These are phyloP conservation scores for Dicyrtoma fusca DNA, from an alignment of 2,888 invertebrate genomes.

Conservation along the genomic window DNA sequence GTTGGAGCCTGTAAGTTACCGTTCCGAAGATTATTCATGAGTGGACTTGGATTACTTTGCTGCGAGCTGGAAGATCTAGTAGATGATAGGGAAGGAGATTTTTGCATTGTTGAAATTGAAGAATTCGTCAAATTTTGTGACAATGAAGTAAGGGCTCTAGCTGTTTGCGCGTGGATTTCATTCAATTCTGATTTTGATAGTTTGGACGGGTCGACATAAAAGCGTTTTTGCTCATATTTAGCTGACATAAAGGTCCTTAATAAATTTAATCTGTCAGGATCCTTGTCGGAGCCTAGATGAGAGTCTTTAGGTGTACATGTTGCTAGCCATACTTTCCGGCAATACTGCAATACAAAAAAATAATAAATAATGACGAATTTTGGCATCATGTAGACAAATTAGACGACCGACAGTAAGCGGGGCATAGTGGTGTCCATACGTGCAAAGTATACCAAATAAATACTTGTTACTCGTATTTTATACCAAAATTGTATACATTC, in stretches of 20 bases:
- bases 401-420: too few species aligned
- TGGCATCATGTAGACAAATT: too few species aligned
- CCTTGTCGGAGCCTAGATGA: slow-evolving; percentile 49
- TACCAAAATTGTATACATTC: too few species aligned
- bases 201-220: slow-evolving; percentile 54
- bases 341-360: slow-evolving; percentile 67
- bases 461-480: too few species aligned
- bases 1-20: slow-evolving; percentile 28
- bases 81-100: slow-evolving; percentile 54
- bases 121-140: slow-evolving; percentile 33
- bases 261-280: slow-evolving; percentile 49
- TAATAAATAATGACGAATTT: too few species aligned
- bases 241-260: slow-evolving; percentile 51
- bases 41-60: slow-evolving; percentile 53
- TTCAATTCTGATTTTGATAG: slow-evolving; percentile 50
- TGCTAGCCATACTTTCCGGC: slow-evolving; percentile 90
- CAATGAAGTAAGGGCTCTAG: slow-evolving; percentile 41
- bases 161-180: slow-evolving; percentile 51
- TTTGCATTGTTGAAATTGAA: slow-evolving; percentile 45
- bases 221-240: slow-evolving; percentile 56
- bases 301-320: slow-evolving; percentile 53
- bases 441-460: too few species aligned
- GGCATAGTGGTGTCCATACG: too few species aligned
- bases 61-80: slow-evolving; percentile 41
- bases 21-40: slow-evolving; percentile 50